Percentiles rank a stretch among this genome's conserved stretches.
These are phyloP conservation scores for Myotis lucifugus DNA, from an alignment of 2,113 vertebrate genomes.

Conservation along the genomic window DNA sequence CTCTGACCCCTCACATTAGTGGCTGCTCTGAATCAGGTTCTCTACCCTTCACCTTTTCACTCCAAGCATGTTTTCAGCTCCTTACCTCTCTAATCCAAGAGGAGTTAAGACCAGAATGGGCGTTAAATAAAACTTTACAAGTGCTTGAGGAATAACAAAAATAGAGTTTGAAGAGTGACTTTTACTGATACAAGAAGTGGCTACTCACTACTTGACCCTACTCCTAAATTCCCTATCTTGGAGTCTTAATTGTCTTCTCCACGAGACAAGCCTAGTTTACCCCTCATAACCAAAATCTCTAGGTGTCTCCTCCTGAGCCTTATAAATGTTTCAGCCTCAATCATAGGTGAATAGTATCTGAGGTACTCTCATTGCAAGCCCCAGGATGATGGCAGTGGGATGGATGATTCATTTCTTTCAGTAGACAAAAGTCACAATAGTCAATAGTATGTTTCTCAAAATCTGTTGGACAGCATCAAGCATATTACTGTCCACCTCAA, in stretches of 20 bases:
- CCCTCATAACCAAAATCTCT: not conserved
- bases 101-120: not conserved
- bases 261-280: not conserved
- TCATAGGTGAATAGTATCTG: not conserved
- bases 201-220: not conserved
- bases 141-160: not conserved
- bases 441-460: not conserved
- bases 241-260: not conserved
- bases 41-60: not conserved
- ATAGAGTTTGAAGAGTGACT: not conserved
- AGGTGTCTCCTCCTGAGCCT: not conserved
- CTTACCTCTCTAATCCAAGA: not conserved
- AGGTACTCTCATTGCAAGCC: not conserved
- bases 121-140: not conserved
- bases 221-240: not conserved
- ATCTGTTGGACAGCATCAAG: not conserved
- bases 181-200: not conserved
- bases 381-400: not conserved
- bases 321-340: not conserved
- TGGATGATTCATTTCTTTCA: not conserved
- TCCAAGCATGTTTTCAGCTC: not conserved
- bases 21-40: not conserved
- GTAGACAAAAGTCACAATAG: not conserved
- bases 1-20: not conserved
- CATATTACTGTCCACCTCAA: not conserved